Conservation (phyloP, 2,113 vertebrate genomes). For the Rhabdornis inornatus region DNA sequence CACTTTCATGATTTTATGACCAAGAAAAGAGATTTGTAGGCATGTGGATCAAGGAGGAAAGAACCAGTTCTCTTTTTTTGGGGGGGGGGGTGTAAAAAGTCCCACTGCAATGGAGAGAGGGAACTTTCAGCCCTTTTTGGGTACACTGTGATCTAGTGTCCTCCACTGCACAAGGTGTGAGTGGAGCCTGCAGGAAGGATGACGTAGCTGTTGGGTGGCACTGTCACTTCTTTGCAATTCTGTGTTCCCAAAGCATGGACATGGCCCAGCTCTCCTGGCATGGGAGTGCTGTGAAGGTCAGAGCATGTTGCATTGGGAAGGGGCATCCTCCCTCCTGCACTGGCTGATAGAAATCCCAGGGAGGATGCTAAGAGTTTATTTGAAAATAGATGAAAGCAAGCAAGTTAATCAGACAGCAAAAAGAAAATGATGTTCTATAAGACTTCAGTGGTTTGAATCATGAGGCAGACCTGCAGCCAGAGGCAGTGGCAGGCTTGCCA, state of each 20-base stretch:
- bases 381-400: conserved; percentile 54
- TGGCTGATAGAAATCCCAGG: conserved; percentile 18
- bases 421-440: not conserved
- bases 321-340: not conserved
- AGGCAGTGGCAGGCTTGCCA: not conserved
- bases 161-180: not conserved
- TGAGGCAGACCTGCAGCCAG: not conserved
- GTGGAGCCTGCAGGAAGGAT: not conserved
- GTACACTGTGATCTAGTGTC: not conserved
- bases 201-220: not conserved
- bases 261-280: not conserved
- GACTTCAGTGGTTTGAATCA: not conserved
- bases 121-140: not conserved
- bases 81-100: not conserved
- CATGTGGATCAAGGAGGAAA: not conserved
- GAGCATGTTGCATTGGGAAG: not conserved
- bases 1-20: not conserved
- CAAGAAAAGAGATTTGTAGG: not conserved
- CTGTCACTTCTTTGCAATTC: not conserved
- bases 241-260: not conserved
- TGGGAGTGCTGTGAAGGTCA: not conserved
- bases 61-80: not conserved
- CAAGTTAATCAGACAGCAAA: conserved; percentile 32
- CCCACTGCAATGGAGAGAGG: not conserved
- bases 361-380: conserved; percentile 5